A percentile compares a stretch with the other conserved stretches of the same genome.
Conservation (phyloP, 2,113 vertebrate genomes). For the Xenopus tropicalis region DNA sequence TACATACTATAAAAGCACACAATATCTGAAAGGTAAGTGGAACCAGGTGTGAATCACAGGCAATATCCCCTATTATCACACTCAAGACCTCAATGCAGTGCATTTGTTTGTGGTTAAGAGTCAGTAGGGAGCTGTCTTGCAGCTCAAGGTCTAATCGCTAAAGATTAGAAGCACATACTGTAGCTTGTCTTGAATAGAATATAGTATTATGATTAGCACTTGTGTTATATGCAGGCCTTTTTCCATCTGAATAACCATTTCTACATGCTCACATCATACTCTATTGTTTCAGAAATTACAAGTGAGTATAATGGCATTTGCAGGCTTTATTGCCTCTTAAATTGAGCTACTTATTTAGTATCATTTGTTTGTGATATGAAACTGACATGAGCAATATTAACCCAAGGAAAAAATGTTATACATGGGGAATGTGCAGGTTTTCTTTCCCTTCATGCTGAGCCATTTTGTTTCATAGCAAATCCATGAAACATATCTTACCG, state of each 20-base stretch:
- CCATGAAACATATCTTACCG: too few relatives aligned
- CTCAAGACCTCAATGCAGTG: neutral
- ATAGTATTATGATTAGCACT: neutral
- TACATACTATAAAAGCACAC: too few relatives aligned
- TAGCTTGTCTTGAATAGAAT: neutral
- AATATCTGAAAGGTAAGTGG: too few relatives aligned
- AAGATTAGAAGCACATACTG: neutral
- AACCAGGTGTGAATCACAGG: too few relatives aligned
- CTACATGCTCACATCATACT: neutral
- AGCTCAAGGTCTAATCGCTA: neutral
- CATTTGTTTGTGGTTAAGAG: neutral
- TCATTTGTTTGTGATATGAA: conserved; percentile 5
- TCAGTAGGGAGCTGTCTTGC: neutral
- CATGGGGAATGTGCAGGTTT: too few relatives aligned
- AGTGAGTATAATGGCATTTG: neutral
- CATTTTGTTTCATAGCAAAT: too few relatives aligned
- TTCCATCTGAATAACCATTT: neutral
- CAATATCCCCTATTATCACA: too few relatives aligned
- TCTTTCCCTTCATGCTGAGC: too few relatives aligned
- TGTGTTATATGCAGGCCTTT: neutral
- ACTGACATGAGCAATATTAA: conserved; percentile 4
- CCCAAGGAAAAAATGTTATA: neutral
- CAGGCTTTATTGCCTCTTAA: neutral
- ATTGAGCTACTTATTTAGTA: neutral
- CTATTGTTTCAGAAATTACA: conserved; percentile 4